Evolutionary conservation across 2,888 invertebrate genomes (phyloP).

Genomic region (Hybos culiciformis): DNA sequence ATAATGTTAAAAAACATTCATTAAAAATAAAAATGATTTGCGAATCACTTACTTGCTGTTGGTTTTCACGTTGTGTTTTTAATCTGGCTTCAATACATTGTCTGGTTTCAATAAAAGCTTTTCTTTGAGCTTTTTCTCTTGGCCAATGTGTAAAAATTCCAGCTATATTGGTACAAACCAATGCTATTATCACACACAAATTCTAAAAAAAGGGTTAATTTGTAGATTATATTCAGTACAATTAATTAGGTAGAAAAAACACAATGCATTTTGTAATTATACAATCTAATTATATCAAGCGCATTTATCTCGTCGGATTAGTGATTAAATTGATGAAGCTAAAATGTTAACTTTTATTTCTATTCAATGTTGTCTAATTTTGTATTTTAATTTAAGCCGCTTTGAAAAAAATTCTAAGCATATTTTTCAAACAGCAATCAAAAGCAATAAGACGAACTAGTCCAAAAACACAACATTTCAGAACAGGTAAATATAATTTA

Average conservation of each 20-base stretch:
- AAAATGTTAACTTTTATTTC: no score
- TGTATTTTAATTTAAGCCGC: no score
- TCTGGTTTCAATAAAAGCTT: slow-evolving; percentile 87
- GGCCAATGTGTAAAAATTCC: slow-evolving; percentile 87
- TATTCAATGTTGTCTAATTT: no score
- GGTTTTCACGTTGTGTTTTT: slow-evolving; percentile 82
- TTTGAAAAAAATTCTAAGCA: no score
- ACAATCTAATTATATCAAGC: neutral
- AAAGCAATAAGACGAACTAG: no score
- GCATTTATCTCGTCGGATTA: no score
- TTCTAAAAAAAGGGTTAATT: slow-evolving; percentile 19
- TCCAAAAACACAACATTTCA: no score
- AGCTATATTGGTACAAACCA: slow-evolving; percentile 66
- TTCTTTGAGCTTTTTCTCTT: slow-evolving; percentile 76
- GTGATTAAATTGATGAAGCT: no score
- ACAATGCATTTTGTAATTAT: neutral
- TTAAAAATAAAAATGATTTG: slow-evolving; percentile 4
- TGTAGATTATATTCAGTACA: slow-evolving; percentile 3
- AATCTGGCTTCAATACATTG: slow-evolving; percentile 85
- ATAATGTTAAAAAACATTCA: neutral
- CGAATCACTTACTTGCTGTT: slow-evolving; percentile 70
- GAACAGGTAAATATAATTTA: no score
- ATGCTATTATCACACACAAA: slow-evolving; percentile 41
- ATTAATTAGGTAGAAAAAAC: neutral
- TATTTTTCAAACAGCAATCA: no score